phyloP scores from a whole-genome alignment of 1,140 invertebrate species.

The Pseudomyrmex cubaensis region DNA sequence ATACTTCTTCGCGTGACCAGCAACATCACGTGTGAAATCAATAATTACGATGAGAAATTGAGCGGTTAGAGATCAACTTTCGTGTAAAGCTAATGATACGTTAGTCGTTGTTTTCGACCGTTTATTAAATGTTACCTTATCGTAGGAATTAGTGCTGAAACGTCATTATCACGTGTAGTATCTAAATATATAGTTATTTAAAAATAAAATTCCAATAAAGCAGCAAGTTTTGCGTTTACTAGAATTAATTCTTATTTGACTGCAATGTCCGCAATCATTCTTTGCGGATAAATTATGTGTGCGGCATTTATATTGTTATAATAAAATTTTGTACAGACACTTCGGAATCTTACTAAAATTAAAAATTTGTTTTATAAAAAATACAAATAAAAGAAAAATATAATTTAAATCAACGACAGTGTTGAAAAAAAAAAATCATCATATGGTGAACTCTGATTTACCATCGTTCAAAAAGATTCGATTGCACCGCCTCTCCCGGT shows the following conservation, averaged over 20 bases:
- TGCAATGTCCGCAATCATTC: neutral
- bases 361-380: no score
- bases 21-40: neutral
- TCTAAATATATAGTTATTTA: no score
- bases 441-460: neutral
- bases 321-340: neutral
- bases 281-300: neutral
- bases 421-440: no score
- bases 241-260: neutral
- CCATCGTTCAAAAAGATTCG: neutral
- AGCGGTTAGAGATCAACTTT: neutral
- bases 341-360: neutral
- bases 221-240: no score
- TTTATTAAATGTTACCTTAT: no score
- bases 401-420: no score
- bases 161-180: no score
- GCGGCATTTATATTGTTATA: neutral
- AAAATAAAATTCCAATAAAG: no score
- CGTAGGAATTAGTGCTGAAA: no score
- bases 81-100: neutral
- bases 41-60: neutral
- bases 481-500: constrained; percentile 8
- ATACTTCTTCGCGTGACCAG: neutral
- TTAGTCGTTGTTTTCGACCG: neutral
- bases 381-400: no score